Evolutionary conservation across 1,140 invertebrate genomes (phyloP), one percentile per base, ranked within the genome.

Genomic region (Manduca sexta): DNA sequence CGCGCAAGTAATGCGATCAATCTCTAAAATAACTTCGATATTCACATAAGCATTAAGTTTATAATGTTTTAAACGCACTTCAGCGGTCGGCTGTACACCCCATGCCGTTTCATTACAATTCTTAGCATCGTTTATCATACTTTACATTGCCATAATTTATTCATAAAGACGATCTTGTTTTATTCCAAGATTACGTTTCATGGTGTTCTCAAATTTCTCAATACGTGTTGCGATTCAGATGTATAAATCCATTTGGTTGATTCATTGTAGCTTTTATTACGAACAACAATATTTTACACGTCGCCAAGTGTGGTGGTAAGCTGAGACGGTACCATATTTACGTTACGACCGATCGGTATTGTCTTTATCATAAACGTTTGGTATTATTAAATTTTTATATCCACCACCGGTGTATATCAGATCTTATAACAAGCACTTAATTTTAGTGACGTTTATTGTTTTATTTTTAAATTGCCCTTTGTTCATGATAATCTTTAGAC

Each of bases 71-170:
- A 18, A 38, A 52, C 37, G 35, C 52, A 63, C 59, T 63, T 74
- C 44, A 26, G 67, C 60, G 57, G 52, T 66, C 56, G 59, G 53
- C 60, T 74, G 68, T 79, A 75, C 58, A 65, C 56, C 64, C 60
- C 75, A 67, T 65, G 71, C 73, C 67, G 74, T 80, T 77, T 73
- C 80, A 84, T 82, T 84, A 84, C 74, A 71, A 78, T 63, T 65
- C 59, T 69, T 74, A 76, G 41, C 68, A 78, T 81, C 77, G 64
- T 84, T 83, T 78, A 83, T 84, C 79, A 84, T 84, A 84, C 73
- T 82, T 80, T 80, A 81, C 75, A 81, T 73, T 76, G 75, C 75
- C 57, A 80, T 83, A 84, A 83, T 81, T 84, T 84, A 84, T 84
- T 83, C 74, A 71, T 73, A 74, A 74, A 73, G 50, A 49, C 62